Base-by-base conservation (phyloP, 2,113 vertebrate genomes). In the Platichthys flesus region DNA sequence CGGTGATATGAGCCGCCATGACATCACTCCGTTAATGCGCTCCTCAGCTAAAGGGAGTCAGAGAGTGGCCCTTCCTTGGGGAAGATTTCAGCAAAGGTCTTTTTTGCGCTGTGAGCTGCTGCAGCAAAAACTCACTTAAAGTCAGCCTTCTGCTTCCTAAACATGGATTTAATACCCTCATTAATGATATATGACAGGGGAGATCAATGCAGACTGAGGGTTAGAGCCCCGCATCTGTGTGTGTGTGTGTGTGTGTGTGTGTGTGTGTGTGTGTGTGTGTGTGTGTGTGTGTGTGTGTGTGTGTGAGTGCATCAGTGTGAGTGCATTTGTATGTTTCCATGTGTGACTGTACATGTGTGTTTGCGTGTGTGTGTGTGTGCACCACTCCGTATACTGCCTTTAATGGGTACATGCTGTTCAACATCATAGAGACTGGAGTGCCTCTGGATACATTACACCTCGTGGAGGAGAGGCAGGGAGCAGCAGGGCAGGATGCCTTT, bases 171-270 rank as follows among this genome's bases (percentile, higher is more conserved):
- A 98, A 97, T 97, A 95, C 97, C 95, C 96, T 97, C 97, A 98
- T 98, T 97, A 98, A 98, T 98, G 95, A 98, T 98, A 97, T 96
- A 99, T 98, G 97, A 98, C 97, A 95, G 95, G 94, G 94, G 93
- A 95, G 96, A 98, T 99, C 97, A 96, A 98, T 98, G 94, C 89
- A 82, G 92, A 85, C 93, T 92, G 85, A 93, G 93, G 94, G 94
- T 96, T 96, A 95, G 95, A 95, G 95, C 93, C 94, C 71, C 15
- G 62, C 81, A 61, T 42, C 47, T 57, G 59, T 23, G 20, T 56
- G 42, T 28, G 51, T 61, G 52, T 67, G 64, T 63, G 54, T 65
- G 67, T 62, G 67, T 42, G 56, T 31, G n/a, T 16, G 42, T 60
- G 73, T 18, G 62, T 81, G 60, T 40, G 52, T 57, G 58, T 62